A percentile compares a stretch with the other conserved stretches of the same genome.
Evolutionary conservation across 35 echinoderm and acorn worm species (phyloP).

Genomic region (Anneissia japonica): DNA sequence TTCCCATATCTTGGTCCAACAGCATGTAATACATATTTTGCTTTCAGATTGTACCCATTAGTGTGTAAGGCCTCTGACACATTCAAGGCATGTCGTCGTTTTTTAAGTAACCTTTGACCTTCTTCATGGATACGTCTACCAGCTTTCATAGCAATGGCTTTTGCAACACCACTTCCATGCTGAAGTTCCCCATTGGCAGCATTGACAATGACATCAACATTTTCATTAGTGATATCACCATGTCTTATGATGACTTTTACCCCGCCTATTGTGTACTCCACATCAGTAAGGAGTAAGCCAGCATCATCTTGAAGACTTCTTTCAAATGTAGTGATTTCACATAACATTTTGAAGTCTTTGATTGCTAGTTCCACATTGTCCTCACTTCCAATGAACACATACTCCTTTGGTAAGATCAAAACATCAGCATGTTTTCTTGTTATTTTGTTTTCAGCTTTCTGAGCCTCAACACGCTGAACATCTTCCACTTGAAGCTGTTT

Average conservation of each 20-base stretch:
- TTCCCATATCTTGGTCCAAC: not conserved
- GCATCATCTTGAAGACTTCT: not conserved
- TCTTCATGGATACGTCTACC: not conserved
- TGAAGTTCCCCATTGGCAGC: constrained; percentile 13
- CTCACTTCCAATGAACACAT: too few relatives aligned
- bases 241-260: not conserved
- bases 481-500: too few relatives aligned
- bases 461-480: too few relatives aligned
- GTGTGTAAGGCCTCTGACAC: not conserved
- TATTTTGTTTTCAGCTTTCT: too few relatives aligned
- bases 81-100: not conserved
- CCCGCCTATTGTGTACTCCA: not conserved
- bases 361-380: too few relatives aligned
- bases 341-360: too few relatives aligned
- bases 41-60: not conserved
- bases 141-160: not conserved
- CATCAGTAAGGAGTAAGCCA: not conserved
- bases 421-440: too few relatives aligned
- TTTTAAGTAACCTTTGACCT: not conserved
- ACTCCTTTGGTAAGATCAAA: too few relatives aligned
- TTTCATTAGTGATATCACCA: constrained; percentile 10
- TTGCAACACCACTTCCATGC: constrained; percentile 17
- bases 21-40: constrained; percentile 6
- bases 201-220: constrained; percentile 33
- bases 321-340: too few relatives aligned